Base-by-base conservation (phyloP, 2,113 vertebrate genomes). In the Nyctereutes procyonoides region DNA sequence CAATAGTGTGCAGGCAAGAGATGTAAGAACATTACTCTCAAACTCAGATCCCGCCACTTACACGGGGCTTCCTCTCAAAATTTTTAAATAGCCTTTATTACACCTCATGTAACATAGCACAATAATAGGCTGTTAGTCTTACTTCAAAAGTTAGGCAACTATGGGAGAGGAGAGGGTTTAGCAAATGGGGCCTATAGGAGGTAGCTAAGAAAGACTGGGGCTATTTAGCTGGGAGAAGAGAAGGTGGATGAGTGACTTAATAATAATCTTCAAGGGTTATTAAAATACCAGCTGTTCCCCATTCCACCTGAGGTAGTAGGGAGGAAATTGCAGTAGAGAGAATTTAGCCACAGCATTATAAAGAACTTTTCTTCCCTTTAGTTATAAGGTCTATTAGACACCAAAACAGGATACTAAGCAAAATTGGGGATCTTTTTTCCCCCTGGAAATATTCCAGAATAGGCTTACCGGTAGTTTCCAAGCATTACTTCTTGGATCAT, bases 261-360 rank as follows among this genome's bases (percentile, higher is more conserved):
- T 92, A 97, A 95, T 97, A 95, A 95, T 97, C 83, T 95, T 95
- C 90, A 97, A 97, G 63, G 82, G 74, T 96, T 98, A 97, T 97
- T 97, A 96, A 97, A 97, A 90, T 83, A 93, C 69, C 95, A 98
- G 92, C 80, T 97, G 82, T 92, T 97, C 82, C 17, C 63, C 69
- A 93, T 96, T 96, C 80, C 55, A 94, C 24, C 12, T 0, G 0
- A 63, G n/a, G 58, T 71, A 67, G 63, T 43, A 89, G 48, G 76
- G 65, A 96, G 38, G 81, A 96, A 98, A 97, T 81, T 74, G 48
- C 60, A 92, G 58, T 15, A 32, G 0, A 76, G 89, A 97, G 94
- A 96, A 95, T 95, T 92, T 81, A 90, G 86, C 93, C 58, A 74
- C 30, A 77, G 12, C 69, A 67, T 76, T 92, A 89, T 84, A 8